Evolutionary conservation across 35 echinoderm and acorn worm species (phyloP).

Genomic region (Apostichopus californicus): DNA sequence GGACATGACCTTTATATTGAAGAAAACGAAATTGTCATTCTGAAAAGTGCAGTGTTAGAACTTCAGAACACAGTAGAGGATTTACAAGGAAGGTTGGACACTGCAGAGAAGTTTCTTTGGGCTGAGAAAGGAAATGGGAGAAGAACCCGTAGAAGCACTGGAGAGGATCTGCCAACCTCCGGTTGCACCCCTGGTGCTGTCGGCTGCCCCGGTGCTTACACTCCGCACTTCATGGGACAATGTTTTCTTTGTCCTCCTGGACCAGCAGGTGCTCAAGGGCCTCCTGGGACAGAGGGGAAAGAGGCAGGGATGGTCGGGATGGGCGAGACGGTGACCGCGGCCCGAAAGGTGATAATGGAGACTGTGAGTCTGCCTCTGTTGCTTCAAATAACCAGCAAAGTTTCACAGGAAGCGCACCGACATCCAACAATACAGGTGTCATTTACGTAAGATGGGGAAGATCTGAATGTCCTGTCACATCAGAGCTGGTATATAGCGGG

Average conservation of each 20-base stretch:
- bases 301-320: conserved; percentile 25
- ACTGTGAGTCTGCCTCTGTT: neutral
- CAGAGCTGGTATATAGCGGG: conserved; percentile 37
- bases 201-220: neutral
- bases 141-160: neutral
- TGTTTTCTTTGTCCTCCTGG: neutral
- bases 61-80: too few species aligned
- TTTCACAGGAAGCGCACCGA: too few species aligned
- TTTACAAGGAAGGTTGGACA: too few species aligned
- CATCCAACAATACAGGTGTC: neutral
- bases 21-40: too few species aligned
- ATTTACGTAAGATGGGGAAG: conserved; percentile 48
- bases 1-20: too few species aligned
- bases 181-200: neutral
- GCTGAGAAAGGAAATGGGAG: too few species aligned
- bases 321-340: conserved; percentile 12
- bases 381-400: neutral
- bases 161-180: neutral
- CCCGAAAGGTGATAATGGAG: conserved; percentile 2
- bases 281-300: conserved; percentile 6
- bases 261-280: neutral
- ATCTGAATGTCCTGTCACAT: neutral
- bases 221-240: neutral
- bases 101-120: too few species aligned
- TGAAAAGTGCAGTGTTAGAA: too few species aligned